phyloP scores from a whole-genome alignment of 2,113 vertebrate species.

The Ardeotis arabs region DNA sequence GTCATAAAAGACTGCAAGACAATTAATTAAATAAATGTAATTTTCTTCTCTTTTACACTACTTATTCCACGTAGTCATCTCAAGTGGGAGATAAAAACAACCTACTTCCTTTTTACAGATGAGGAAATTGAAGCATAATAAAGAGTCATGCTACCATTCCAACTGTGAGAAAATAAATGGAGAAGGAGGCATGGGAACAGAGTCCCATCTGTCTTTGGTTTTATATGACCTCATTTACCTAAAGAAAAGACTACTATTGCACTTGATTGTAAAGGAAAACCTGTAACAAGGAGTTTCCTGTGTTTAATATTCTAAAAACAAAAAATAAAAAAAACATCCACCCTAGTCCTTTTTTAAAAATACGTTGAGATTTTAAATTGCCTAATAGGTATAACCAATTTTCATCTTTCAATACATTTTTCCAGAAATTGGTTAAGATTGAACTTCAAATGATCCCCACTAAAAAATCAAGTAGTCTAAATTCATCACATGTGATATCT shows the following conservation, averaged over 20 bases:
- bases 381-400: not conserved
- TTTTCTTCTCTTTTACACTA: not conserved
- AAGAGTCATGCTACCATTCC: not conserved
- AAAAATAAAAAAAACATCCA: not conserved
- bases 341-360: not conserved
- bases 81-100: not conserved
- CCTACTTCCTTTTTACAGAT: not conserved
- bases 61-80: not conserved
- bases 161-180: not conserved
- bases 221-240: not conserved
- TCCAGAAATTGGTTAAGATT: not conserved
- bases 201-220: not conserved
- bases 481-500: not conserved
- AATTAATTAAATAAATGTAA: conserved; percentile 38
- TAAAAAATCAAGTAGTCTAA: not conserved
- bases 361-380: not conserved
- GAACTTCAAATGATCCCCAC: not conserved
- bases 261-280: not conserved
- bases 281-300: not conserved
- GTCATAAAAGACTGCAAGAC: conserved; percentile 43
- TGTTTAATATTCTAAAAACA: not conserved
- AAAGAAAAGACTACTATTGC: not conserved
- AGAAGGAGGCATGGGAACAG: not conserved
- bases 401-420: not conserved
- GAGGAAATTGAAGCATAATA: not conserved